Percentiles rank a stretch among this genome's conserved stretches.
Conservation (phyloP, 1,140 invertebrate genomes). For the Steinernema khuongi region DNA sequence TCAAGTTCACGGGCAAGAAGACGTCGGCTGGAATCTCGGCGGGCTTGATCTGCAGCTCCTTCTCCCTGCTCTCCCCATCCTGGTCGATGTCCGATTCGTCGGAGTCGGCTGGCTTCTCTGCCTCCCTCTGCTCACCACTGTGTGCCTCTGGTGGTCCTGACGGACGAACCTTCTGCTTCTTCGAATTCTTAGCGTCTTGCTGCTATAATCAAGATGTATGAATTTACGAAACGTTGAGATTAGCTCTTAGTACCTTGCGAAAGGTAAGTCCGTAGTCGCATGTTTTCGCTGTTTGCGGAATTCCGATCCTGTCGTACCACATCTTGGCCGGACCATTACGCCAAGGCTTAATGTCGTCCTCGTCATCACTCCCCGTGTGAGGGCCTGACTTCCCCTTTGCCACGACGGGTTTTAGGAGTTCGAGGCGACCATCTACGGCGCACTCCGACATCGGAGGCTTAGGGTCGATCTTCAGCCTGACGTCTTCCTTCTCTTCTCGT, state of each 20-base stretch:
- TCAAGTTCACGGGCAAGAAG: conserved; percentile 51
- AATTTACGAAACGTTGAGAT: conserved; percentile 20
- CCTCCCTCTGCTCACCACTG: neutral
- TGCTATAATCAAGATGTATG: neutral
- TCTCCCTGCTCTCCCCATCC: neutral
- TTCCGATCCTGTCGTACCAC: conserved; percentile 92
- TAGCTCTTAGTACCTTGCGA: conserved; percentile 22
- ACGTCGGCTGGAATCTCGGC: conserved; percentile 30
- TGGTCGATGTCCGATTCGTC: neutral
- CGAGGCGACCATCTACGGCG: conserved; percentile 35
- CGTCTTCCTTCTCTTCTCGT: conserved; percentile 11
- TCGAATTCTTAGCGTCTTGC: neutral
- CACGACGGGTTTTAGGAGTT: conserved; percentile 23
- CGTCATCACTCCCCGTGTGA: conserved; percentile 26
- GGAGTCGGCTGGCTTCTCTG: neutral
- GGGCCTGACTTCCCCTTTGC: neutral
- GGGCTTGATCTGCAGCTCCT: conserved; percentile 12
- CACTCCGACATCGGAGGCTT: conserved; percentile 30
- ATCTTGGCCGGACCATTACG: conserved; percentile 90
- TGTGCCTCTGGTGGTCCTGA: neutral
- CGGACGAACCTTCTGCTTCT: neutral
- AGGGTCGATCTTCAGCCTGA: neutral
- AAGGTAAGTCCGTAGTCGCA: conserved; percentile 93
- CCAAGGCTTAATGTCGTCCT: conserved; percentile 73
- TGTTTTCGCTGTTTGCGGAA: conserved; percentile 81